A percentile compares a stretch with the other conserved stretches of the same genome.
Evolutionary conservation across 2,888 invertebrate species (phyloP).

Genomic region (Scelioninae gen. 1): DNA sequence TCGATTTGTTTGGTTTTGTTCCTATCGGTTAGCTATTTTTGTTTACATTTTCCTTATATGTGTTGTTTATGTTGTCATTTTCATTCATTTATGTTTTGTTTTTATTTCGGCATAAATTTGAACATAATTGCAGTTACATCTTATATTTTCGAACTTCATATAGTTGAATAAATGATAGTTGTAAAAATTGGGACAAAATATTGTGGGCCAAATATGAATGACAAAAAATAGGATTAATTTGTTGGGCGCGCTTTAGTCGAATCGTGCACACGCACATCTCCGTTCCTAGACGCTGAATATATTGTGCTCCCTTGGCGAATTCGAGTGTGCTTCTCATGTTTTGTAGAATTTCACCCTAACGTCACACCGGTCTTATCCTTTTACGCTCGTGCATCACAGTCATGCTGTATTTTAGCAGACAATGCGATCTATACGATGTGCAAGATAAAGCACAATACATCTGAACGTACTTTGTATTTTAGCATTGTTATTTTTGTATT

Average conservation of each 20-base stretch:
- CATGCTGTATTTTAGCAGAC: slow-evolving; percentile 66
- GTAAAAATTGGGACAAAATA: neutral
- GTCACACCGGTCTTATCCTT: slow-evolving; percentile 67
- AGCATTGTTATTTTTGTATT: slow-evolving; percentile 53
- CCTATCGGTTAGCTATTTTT: too few relatives aligned
- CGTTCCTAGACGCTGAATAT: slow-evolving; percentile 63
- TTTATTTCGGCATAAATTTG: neutral
- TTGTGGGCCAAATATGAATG: slow-evolving; percentile 1
- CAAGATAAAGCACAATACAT: slow-evolving; percentile 68
- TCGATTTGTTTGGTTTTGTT: too few relatives aligned
- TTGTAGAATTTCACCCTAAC: slow-evolving; percentile 70
- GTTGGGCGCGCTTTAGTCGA: slow-evolving; percentile 32
- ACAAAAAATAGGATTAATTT: slow-evolving; percentile 17
- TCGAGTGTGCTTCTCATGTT: slow-evolving; percentile 72
- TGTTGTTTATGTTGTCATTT: too few relatives aligned
- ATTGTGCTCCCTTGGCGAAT: slow-evolving; percentile 72
- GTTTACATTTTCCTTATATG: too few relatives aligned
- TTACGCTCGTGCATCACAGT: slow-evolving; percentile 68
- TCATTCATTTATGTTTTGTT: too few relatives aligned
- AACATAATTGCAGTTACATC: neutral
- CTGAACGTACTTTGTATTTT: slow-evolving; percentile 55
- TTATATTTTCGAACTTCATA: too few relatives aligned
- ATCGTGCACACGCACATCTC: slow-evolving; percentile 56
- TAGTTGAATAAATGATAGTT: neutral
- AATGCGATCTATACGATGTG: slow-evolving; percentile 66